Evolutionary conservation across 2,113 vertebrate genomes (phyloP).

Genomic region (Periophthalmodon schlosseri): DNA sequence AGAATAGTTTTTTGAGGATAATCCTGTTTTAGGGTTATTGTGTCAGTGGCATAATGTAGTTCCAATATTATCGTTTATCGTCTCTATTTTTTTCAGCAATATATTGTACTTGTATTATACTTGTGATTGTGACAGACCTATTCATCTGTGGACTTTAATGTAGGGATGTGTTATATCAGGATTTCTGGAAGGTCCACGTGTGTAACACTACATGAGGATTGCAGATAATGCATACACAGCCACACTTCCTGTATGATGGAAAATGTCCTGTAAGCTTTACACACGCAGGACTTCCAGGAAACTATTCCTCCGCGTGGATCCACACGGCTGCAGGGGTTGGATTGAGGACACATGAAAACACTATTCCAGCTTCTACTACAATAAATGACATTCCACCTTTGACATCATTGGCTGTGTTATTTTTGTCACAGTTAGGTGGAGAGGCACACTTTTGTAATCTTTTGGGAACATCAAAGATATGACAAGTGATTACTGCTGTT

Average conservation of each 20-base stretch:
- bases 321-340: conserved; percentile 31
- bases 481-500: neutral
- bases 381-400: neutral
- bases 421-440: neutral
- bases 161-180: conserved; percentile 15
- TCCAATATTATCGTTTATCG: too few species aligned
- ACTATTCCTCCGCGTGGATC: conserved; percentile 50
- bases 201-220: neutral
- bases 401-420: neutral
- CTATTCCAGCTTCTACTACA: conserved; percentile 1
- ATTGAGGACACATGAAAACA: conserved; percentile 30
- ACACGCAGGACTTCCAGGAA: conserved; percentile 57
- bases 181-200: conserved; percentile 34
- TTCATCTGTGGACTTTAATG: neutral
- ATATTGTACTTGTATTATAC: too few species aligned
- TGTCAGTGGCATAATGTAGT: too few species aligned
- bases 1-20: too few species aligned
- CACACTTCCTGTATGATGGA: conserved; percentile 37
- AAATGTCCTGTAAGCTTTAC: conserved; percentile 13
- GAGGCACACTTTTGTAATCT: neutral
- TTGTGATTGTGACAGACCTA: neutral
- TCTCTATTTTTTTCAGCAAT: too few species aligned
- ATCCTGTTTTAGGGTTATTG: too few species aligned
- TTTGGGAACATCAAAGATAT: neutral
- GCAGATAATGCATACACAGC: conserved; percentile 29